Percentiles rank a stretch among this genome's conserved stretches.
Conservation (phyloP, 1,140 invertebrate species). For the Hycleus cichorii region DNA sequence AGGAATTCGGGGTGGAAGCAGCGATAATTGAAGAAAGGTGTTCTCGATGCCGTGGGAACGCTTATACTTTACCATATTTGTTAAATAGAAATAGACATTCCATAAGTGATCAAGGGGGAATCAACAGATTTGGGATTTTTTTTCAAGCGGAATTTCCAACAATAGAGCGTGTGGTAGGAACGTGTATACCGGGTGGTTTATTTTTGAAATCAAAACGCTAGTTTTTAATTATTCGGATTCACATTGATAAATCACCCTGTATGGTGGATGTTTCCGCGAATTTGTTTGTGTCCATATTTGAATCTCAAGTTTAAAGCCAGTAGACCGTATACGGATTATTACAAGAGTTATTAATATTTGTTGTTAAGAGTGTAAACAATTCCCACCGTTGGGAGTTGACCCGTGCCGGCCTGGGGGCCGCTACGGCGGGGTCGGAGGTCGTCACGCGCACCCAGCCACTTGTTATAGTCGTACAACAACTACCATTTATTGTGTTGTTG, state of each 20-base stretch:
- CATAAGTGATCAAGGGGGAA: conserved; percentile 9
- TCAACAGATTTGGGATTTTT: no score
- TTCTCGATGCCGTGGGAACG: conserved; percentile 19
- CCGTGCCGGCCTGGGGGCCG: conserved; percentile 26
- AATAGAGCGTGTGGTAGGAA: conserved; percentile 16
- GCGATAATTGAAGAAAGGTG: conserved; percentile 27
- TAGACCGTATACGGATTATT: no score
- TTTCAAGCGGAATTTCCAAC: not conserved
- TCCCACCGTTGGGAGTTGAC: conserved; percentile 24
- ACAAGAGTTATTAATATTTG: no score
- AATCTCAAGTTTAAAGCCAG: no score
- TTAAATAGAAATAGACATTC: conserved; percentile 7
- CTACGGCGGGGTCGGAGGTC: conserved; percentile 24
- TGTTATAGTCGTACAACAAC: conserved; percentile 2
- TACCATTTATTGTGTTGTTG: conserved; percentile 1
- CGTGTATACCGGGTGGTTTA: conserved; percentile 7
- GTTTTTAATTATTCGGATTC: no score
- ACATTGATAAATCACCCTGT: no score
- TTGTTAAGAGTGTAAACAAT: conserved; percentile 14
- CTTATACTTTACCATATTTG: conserved; percentile 13
- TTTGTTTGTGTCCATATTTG: no score
- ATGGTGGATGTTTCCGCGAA: no score
- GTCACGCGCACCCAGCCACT: conserved; percentile 22
- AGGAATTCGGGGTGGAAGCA: conserved; percentile 8
- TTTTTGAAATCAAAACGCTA: no score